phyloP scores from a whole-genome alignment of 2,888 invertebrate genomes.

The Hirtodrosophila duncani region DNA sequence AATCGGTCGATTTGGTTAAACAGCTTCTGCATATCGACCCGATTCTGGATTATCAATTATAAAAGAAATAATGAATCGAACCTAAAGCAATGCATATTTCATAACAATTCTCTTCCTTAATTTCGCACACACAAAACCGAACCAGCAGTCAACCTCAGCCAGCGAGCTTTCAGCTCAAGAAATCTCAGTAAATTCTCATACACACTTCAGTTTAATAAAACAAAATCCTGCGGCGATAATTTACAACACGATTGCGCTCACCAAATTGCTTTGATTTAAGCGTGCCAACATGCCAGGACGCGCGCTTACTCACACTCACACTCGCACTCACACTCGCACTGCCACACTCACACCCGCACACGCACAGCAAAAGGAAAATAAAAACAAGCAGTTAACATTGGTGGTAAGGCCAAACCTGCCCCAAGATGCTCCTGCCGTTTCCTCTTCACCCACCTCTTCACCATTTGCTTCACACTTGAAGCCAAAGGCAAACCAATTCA shows the following conservation, averaged over 20 bases:
- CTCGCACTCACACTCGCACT: constrained; percentile 13
- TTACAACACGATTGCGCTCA: constrained; percentile 66
- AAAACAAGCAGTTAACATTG: constrained; percentile 64
- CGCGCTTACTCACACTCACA: constrained; percentile 6
- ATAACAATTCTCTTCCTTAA: too few species aligned
- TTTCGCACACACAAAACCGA: neutral
- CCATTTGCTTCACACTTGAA: constrained; percentile 48
- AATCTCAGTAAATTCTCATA: constrained; percentile 22
- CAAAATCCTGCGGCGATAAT: constrained; percentile 72
- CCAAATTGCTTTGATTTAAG: constrained; percentile 74
- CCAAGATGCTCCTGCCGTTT: constrained; percentile 59
- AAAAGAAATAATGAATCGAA: too few species aligned
- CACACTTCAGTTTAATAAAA: constrained; percentile 64
- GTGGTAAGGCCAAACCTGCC: constrained; percentile 47
- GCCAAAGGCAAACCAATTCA: constrained; percentile 67
- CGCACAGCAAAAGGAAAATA: constrained; percentile 48
- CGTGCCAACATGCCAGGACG: constrained; percentile 63
- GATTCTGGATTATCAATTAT: too few species aligned
- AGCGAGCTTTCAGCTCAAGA: constrained; percentile 4
- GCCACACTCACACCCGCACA: constrained; percentile 5
- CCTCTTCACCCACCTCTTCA: constrained; percentile 9
- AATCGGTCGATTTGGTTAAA: too few species aligned
- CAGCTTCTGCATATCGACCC: too few species aligned
- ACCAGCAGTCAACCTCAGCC: constrained; percentile 23
- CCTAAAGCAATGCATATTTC: neutral